phyloP scores from a whole-genome alignment of 2,888 invertebrate species.

The Apocheima hispidaria region DNA sequence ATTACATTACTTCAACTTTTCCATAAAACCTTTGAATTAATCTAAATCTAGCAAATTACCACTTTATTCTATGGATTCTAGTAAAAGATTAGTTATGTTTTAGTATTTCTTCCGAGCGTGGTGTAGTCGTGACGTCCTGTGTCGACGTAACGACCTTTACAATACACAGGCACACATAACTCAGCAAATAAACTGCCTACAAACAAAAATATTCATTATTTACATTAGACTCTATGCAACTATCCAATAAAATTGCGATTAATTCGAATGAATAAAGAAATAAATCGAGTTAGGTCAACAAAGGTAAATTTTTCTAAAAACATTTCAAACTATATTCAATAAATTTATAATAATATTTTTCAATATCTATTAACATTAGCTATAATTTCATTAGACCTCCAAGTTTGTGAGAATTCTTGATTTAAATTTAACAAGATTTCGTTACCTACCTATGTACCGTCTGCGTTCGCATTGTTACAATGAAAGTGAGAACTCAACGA shows the following conservation, averaged over 20 bases:
- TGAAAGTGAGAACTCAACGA: conserved; percentile 74
- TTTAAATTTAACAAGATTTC: conserved; percentile 83
- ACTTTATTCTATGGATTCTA: background rate
- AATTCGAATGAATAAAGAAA: conserved; percentile 74
- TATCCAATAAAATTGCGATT: conserved; percentile 75
- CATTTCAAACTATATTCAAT: conserved; percentile 79
- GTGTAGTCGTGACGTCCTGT: conserved; percentile 40
- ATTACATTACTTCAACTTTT: no score
- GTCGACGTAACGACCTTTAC: conserved; percentile 59
- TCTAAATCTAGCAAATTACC: no score
- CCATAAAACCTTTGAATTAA: no score
- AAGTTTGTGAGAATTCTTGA: conserved; percentile 81
- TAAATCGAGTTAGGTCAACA: conserved; percentile 78
- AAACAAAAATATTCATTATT: conserved; percentile 74
- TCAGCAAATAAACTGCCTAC: conserved; percentile 73
- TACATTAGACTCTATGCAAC: conserved; percentile 77
- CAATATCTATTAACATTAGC: conserved; percentile 84
- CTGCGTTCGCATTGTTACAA: conserved; percentile 69
- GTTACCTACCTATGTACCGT: conserved; percentile 81
- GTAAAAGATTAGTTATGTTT: background rate
- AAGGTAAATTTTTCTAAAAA: conserved; percentile 86
- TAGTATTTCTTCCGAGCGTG: background rate
- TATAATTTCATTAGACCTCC: conserved; percentile 83
- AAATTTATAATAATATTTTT: conserved; percentile 80
- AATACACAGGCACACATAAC: conserved; percentile 78